Percentiles rank a stretch among this genome's conserved stretches.
Conservation (phyloP, 1,140 invertebrate species). For the Holcopasites calliopsidis region DNA sequence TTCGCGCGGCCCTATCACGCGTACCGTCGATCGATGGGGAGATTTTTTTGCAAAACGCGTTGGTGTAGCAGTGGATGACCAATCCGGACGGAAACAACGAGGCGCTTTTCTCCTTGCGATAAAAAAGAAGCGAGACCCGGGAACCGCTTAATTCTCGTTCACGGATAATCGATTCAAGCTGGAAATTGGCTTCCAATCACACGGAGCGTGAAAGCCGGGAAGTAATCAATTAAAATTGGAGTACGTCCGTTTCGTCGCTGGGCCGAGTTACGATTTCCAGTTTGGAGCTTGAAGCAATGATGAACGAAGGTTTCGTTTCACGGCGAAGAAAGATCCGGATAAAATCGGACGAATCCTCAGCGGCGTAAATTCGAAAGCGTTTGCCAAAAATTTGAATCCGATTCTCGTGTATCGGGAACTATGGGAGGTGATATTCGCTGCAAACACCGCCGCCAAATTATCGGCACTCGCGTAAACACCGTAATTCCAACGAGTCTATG, state of each 20-base stretch:
- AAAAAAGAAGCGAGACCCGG: too few species aligned
- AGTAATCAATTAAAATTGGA: background rate
- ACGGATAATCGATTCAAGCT: background rate
- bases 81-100: background rate
- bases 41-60: background rate
- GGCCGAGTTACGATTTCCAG: background rate
- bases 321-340: background rate
- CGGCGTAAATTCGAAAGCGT: background rate
- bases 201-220: background rate
- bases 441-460: slow-evolving; percentile 26
- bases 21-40: background rate
- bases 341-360: background rate
- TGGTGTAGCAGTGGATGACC: too few species aligned
- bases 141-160: background rate
- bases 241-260: background rate
- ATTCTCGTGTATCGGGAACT: background rate
- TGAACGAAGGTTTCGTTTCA: background rate
- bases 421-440: background rate
- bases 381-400: background rate
- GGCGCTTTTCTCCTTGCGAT: background rate
- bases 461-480: slow-evolving; percentile 21
- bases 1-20: slow-evolving; percentile 6
- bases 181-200: background rate
- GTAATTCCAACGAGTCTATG: background rate
- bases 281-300: background rate